Base-by-base conservation (phyloP, 2,888 invertebrate genomes). In the Cryptus viduatorius region DNA sequence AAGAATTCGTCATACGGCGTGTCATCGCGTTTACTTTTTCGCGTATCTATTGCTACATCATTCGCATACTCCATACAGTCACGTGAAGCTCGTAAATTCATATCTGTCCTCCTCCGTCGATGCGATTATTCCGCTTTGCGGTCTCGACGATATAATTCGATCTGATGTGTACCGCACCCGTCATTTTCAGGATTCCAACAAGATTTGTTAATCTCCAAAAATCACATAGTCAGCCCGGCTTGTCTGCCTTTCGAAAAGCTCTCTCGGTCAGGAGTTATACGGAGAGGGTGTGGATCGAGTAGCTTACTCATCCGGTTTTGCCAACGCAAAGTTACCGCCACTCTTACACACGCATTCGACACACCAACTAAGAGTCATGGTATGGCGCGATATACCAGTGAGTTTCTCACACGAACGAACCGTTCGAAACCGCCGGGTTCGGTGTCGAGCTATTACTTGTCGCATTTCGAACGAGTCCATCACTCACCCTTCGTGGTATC, bases 381-480 rank as follows among this genome's bases (percentile, higher is more conserved):
- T 31, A 19, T 59, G 64, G 65, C 46, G 14, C 37, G 50, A 46
- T 56, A 72, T 71, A 59, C 53, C 56, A 50, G 73, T 61, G 53
- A 16, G 16, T 7, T 68, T 24, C 37, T 46, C 37, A 76, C 42
- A 68, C 68, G 73, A 65, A 75, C 64, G 71, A 64, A 46, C 67
- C 67, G 42, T 46, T 37, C 46, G 71, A 80, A 83, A 76, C 80
- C 80, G 67, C 79, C 59, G 46, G 37, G 24, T 59, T 56, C 53
- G 64, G 72, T 84, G 67, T 84, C 78, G 80, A 82, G 69, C 84
- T 83, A 86, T 84, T 87, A 83, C 87, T 87, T 85, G 87, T 83
- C 86, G 82, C 82, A 86, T 88, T 87, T 86, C 75, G 82, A 80
- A 80, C 75, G 67, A 83, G 84, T 85, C 84, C 87, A 87, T 88